Evolutionary conservation across 2,888 invertebrate species (phyloP), one percentile per base, ranked within the genome.

Genomic region (Dorcus hopei): DNA sequence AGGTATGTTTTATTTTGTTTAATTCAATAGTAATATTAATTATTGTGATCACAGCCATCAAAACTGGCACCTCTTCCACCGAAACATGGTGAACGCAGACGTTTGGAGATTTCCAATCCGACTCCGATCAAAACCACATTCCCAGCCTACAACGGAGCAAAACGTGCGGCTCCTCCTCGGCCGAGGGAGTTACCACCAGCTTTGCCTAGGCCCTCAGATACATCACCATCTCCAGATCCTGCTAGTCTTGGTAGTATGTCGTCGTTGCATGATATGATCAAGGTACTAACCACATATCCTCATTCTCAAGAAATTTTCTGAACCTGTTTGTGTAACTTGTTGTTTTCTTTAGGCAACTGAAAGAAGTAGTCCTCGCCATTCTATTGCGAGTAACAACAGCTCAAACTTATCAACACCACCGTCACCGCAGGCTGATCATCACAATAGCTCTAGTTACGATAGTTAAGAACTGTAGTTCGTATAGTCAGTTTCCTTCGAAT

Each of bases 241-340:
- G 84, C 88, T 64, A 88, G 88, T 62, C 82, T 90, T 52, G 90
- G 90, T 74, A 89, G 89, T 74, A 89, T 89, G 83, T 88, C 88
- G 74, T 89, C 89, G 9, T 79, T 90, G 64, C 89, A 89, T 70
- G 89, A 90, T 68, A 86, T 87, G 67, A 83, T 87, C 56, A 90
- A 89, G 80, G 84, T 83, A 70, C 26, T 1, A 33, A 33, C 26
- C 2, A 19, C 19, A 19, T 19, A 19, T 3, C 2, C 19, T 14
- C 14, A 14, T 1, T 14, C 14, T 14, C 14, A 14, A 14, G 14
- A 14, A 14, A 14, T 14, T 14, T 14, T 14, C 26, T 26, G 26
- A 26, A 26, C 26, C 2, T 3, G 26, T 26, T 26, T 5, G 26
- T 26, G 26, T 26, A 26, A 3, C 2, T 16, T 49, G 7, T n/a